Percentiles rank a stretch among this genome's conserved stretches.
Conservation (phyloP, 2,797 vertebrate genomes). For the Chrysocyon brachyurus region DNA sequence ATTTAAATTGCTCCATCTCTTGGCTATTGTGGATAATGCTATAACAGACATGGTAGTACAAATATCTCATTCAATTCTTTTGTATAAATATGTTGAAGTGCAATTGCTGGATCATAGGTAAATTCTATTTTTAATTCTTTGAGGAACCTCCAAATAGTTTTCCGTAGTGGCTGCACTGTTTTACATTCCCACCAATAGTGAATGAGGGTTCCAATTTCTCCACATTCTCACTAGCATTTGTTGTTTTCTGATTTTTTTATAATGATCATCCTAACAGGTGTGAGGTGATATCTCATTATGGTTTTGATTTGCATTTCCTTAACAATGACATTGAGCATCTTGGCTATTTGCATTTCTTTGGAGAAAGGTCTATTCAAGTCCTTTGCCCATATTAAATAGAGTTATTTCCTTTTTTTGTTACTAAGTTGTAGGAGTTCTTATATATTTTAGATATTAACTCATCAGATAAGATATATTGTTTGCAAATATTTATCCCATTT, state of each 20-base stretch:
- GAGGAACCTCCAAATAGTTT: background rate
- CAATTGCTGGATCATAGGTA: background rate
- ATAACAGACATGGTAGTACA: background rate
- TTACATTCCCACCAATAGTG: background rate
- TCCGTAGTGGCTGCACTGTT: background rate
- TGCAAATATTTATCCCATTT: slow-evolving; percentile 1
- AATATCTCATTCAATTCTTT: background rate
- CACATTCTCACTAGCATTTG: background rate
- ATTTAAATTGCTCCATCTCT: background rate
- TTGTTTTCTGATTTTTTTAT: background rate
- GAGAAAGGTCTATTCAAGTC: background rate
- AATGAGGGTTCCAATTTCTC: background rate
- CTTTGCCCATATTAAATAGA: slow-evolving; percentile 21
- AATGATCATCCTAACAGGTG: background rate
- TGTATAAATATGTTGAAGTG: background rate
- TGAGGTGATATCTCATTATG: background rate
- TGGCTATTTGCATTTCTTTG: background rate
- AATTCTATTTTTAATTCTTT: background rate
- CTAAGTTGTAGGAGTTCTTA: slow-evolving; percentile 29
- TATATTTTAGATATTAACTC: background rate
- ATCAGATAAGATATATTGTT: background rate
- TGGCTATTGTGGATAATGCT: background rate
- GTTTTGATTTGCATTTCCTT: background rate
- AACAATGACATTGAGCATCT: background rate
- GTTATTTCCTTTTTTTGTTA: background rate